Conservation (phyloP, 2,113 vertebrate genomes). For the Rutilus rutilus region DNA sequence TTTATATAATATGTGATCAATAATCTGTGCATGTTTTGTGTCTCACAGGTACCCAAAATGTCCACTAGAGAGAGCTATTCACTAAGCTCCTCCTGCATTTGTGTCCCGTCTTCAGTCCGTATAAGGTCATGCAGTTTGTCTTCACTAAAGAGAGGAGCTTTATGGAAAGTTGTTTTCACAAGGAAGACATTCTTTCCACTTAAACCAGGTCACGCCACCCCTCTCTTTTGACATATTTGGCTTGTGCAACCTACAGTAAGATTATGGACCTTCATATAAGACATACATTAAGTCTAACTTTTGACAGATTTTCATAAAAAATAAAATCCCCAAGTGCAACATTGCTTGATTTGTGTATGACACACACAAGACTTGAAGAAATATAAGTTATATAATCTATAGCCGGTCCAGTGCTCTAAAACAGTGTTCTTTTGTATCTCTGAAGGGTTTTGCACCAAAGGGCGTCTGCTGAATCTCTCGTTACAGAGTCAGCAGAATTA, state of each 20-base stretch:
- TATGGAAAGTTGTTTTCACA: slow-evolving; percentile 59
- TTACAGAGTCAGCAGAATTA: not conserved
- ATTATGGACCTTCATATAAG: not conserved
- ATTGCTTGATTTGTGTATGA: not conserved
- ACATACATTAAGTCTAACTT: not conserved
- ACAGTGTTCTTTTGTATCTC: slow-evolving; percentile 21
- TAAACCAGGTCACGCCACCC: slow-evolving; percentile 52
- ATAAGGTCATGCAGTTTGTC: slow-evolving; percentile 52
- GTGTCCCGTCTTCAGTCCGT: slow-evolving; percentile 26
- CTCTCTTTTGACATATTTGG: slow-evolving; percentile 19
- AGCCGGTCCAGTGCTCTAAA: not conserved
- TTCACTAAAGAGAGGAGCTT: slow-evolving; percentile 35
- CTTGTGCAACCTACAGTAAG: not conserved
- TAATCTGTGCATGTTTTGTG: not conserved
- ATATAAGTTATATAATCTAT: slow-evolving; percentile 20
- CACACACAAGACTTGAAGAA: not conserved
- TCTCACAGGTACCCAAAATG: not conserved
- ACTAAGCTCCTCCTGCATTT: not conserved
- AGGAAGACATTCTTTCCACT: slow-evolving; percentile 61
- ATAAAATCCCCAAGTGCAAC: not conserved
- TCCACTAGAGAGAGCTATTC: slow-evolving; percentile 46
- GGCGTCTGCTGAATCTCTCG: not conserved
- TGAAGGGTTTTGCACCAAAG: not conserved
- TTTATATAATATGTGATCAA: not conserved
- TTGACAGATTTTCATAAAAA: not conserved